phyloP scores from a whole-genome alignment of 2,888 invertebrate species.

The Caenorhabditis plicata region DNA sequence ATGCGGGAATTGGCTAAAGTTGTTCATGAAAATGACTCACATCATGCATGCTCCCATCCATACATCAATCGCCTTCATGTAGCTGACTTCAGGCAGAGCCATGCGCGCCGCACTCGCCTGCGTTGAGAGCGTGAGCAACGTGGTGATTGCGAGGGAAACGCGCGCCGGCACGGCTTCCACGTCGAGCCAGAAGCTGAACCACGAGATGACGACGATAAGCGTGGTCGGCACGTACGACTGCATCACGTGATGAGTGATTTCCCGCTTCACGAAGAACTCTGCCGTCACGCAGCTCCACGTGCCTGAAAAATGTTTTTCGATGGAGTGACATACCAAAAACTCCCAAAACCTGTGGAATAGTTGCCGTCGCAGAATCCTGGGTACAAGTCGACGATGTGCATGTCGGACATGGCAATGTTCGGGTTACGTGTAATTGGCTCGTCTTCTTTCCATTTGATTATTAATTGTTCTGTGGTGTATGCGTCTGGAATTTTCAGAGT shows the following conservation, averaged over 20 bases:
- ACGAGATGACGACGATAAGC: conserved; percentile 63
- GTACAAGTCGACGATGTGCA: conserved; percentile 58
- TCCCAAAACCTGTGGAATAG: conserved; percentile 56
- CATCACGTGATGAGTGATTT: conserved; percentile 71
- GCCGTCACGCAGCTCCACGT: conserved; percentile 71
- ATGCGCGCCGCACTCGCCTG: conserved; percentile 63
- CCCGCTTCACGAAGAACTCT: conserved; percentile 70
- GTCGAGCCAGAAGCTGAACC: conserved; percentile 71
- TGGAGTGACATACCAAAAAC: no score
- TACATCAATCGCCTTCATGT: conserved; percentile 60
- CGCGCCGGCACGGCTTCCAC: conserved; percentile 71
- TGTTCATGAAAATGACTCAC: conserved; percentile 29
- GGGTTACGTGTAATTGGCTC: conserved; percentile 61
- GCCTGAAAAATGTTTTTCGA: conserved; percentile 41
- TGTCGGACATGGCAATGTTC: conserved; percentile 65
- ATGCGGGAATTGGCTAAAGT: conserved; percentile 12
- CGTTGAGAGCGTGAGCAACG: conserved; percentile 63
- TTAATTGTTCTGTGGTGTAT: conserved; percentile 63
- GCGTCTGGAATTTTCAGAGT: conserved; percentile 53
- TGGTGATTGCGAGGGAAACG: conserved; percentile 66
- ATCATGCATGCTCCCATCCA: conserved; percentile 62
- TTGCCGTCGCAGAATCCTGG: conserved; percentile 64
- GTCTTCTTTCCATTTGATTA: conserved; percentile 57
- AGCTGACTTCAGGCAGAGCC: conserved; percentile 62
- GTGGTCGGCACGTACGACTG: conserved; percentile 71